Evolutionary conservation across 2,888 invertebrate genomes (phyloP).

Genomic region (Netelia fuscicornis): DNA sequence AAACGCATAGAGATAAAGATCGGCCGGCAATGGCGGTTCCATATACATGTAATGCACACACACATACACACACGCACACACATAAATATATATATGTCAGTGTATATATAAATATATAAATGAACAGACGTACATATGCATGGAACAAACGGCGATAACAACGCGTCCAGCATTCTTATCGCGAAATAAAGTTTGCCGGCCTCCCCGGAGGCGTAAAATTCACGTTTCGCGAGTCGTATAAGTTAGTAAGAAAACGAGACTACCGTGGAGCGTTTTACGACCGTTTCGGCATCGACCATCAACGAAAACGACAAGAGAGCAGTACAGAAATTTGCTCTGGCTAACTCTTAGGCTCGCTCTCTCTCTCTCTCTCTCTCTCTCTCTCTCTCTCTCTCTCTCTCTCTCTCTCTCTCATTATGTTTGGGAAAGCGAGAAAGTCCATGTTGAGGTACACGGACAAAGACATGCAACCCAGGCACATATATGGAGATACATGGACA

Average conservation of each 20-base stretch:
- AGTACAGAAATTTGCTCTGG: constrained; percentile 38
- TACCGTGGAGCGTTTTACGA: constrained; percentile 54
- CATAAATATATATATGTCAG: not conserved
- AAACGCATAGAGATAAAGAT: constrained; percentile 42
- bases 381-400: too few species aligned
- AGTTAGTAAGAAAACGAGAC: constrained; percentile 41
- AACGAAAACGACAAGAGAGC: constrained; percentile 34
- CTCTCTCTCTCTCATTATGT: constrained; percentile 14
- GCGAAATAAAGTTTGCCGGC: constrained; percentile 43
- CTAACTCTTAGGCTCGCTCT: not conserved
- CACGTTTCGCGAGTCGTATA: constrained; percentile 61
- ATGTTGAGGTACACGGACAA: not conserved
- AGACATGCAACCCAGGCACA: not conserved
- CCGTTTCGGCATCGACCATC: constrained; percentile 45
- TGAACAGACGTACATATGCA: not conserved
- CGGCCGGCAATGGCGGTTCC: constrained; percentile 12
- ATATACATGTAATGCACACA: not conserved
- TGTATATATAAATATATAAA: not conserved
- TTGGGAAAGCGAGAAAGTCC: constrained; percentile 53
- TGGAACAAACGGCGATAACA: constrained; percentile 47
- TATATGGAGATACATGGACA: constrained; percentile 18
- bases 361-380: not conserved
- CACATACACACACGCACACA: not conserved
- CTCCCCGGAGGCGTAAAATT: constrained; percentile 58
- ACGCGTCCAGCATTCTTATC: constrained; percentile 43